Evolutionary conservation across 2,797 vertebrate genomes (phyloP).

Genomic region (Molossus alvarezi): DNA sequence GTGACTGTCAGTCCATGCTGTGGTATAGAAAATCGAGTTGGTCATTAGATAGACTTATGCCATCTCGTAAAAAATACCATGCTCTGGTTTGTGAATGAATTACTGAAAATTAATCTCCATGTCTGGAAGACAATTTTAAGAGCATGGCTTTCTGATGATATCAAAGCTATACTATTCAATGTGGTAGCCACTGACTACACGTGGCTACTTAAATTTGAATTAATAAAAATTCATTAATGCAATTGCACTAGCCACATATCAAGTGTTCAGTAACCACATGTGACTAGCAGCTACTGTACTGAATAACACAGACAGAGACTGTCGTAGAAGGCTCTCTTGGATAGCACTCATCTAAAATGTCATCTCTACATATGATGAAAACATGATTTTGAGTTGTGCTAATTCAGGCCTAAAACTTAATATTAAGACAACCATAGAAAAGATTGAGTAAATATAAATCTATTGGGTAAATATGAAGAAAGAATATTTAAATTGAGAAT

Average conservation of each 20-base stretch:
- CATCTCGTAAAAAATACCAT: background rate
- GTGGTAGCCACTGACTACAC: background rate
- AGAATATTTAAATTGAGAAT: background rate
- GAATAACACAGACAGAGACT: background rate
- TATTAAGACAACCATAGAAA: background rate
- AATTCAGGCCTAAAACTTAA: background rate
- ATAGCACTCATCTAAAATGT: background rate
- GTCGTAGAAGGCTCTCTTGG: background rate
- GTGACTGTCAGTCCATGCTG: background rate
- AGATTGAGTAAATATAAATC: background rate
- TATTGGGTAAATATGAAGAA: background rate
- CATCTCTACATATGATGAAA: background rate
- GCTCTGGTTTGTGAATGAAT: background rate
- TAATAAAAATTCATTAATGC: slow-evolving; percentile 28
- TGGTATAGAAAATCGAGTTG: background rate
- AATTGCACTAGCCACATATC: background rate
- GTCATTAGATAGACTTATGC: background rate
- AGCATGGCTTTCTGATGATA: background rate
- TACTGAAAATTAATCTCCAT: background rate
- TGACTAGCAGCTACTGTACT: background rate
- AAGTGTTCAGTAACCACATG: background rate
- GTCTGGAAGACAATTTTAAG: background rate
- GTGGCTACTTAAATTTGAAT: slow-evolving; percentile 19
- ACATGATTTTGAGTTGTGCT: background rate
- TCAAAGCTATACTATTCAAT: background rate